Conservation (phyloP, 2,113 vertebrate species). For the Sinocyclocheilus maitianheensis region DNA sequence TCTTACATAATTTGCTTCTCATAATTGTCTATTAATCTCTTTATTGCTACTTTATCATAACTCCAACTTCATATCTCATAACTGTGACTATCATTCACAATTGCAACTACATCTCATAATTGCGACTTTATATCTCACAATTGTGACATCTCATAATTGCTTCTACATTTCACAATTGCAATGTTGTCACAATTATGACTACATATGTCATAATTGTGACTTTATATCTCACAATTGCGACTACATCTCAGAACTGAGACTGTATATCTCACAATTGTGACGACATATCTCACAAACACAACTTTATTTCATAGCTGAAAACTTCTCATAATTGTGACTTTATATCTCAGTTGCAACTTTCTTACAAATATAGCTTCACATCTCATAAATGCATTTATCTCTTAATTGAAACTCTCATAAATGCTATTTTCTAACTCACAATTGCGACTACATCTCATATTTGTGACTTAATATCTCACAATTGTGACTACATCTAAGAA, state of each 20-base stretch:
- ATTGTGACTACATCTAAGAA: not conserved
- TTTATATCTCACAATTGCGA: not conserved
- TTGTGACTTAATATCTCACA: not conserved
- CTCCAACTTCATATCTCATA: not conserved
- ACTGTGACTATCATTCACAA: not conserved
- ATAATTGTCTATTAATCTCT: not conserved
- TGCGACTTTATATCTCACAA: not conserved
- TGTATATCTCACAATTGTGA: too few species aligned
- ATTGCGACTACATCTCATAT: not conserved
- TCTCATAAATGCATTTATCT: not conserved
- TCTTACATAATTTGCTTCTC: not conserved
- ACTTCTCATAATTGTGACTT: not conserved
- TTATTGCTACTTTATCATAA: not conserved
- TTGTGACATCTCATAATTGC: too few species aligned
- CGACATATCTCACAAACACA: too few species aligned
- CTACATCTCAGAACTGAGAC: not conserved
- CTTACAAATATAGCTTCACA: not conserved
- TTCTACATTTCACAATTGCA: not conserved
- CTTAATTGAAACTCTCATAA: not conserved
- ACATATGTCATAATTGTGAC: not conserved
- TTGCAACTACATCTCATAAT: not conserved
- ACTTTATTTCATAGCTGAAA: too few species aligned
- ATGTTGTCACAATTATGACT: not conserved
- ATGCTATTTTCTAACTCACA: not conserved
- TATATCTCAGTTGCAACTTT: not conserved